phyloP scores from a whole-genome alignment of 1,140 invertebrate genomes.

The Eueides isabella region DNA sequence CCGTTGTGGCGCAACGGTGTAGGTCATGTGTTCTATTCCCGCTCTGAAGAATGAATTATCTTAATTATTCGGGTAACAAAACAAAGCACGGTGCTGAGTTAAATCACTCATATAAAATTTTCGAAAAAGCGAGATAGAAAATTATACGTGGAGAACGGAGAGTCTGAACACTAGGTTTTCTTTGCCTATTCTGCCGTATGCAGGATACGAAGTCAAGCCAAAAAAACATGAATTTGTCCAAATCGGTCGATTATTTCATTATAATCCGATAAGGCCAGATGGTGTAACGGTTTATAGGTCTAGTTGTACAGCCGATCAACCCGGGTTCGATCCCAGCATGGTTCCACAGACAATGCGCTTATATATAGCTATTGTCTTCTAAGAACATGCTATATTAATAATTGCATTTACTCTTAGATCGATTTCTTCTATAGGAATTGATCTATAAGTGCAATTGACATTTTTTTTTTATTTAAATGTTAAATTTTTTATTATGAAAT shows the following conservation, averaged over 20 bases:
- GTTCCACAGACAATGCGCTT: constrained; percentile 73
- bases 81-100: too few relatives aligned
- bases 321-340: constrained; percentile 68
- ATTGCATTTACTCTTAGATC: constrained; percentile 49
- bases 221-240: neutral
- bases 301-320: neutral
- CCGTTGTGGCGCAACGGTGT: too few relatives aligned
- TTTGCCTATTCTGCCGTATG: too few relatives aligned
- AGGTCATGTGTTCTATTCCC: too few relatives aligned
- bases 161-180: too few relatives aligned
- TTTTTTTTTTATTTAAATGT: constrained; percentile 43
- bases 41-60: too few relatives aligned
- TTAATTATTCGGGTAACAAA: too few relatives aligned
- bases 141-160: too few relatives aligned
- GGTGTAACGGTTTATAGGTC: constrained; percentile 29
- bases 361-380: constrained; percentile 67
- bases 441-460: constrained; percentile 53
- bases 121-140: too few relatives aligned
- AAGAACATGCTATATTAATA: constrained; percentile 76
- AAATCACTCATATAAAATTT: too few relatives aligned
- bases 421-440: constrained; percentile 54
- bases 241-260: constrained; percentile 34
- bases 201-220: too few relatives aligned
- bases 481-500: neutral
- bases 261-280: constrained; percentile 16